Conservation (phyloP, 2,113 vertebrate genomes). For the Corythaixoides concolor region DNA sequence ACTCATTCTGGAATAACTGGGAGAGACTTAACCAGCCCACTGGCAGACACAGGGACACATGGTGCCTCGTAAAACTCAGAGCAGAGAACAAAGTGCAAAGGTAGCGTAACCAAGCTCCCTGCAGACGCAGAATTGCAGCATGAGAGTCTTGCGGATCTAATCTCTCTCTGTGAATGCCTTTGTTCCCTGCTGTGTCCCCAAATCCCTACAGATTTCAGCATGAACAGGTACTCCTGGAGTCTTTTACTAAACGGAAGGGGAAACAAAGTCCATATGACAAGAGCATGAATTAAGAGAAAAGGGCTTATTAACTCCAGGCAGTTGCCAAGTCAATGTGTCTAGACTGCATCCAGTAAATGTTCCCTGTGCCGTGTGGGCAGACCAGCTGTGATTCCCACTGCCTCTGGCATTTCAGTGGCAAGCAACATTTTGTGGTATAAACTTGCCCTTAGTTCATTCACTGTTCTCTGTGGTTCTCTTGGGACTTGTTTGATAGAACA, state of each 20-base stretch:
- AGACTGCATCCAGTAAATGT: not conserved
- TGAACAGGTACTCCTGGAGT: not conserved
- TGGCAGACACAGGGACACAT: not conserved
- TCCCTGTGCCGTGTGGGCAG: not conserved
- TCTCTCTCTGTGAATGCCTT: not conserved
- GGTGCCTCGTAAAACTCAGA: not conserved
- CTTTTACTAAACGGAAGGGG: not conserved
- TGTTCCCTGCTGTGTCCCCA: not conserved
- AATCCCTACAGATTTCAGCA: not conserved
- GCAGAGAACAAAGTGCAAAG: not conserved
- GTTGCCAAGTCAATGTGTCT: not conserved
- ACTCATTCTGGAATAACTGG: not conserved
- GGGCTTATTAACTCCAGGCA: not conserved
- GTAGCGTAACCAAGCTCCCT: not conserved
- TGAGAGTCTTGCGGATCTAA: not conserved
- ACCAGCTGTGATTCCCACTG: not conserved
- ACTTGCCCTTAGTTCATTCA: not conserved
- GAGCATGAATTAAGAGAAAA: not conserved
- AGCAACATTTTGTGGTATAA: not conserved
- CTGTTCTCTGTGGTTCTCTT: not conserved
- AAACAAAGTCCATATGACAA: not conserved
- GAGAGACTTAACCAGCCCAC: not conserved
- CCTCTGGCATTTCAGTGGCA: conserved; percentile 2
- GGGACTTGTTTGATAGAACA: not conserved
- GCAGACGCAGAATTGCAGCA: not conserved